Base-by-base conservation (phyloP, 2,113 vertebrate species). In the Puffinus mauretanicus region DNA sequence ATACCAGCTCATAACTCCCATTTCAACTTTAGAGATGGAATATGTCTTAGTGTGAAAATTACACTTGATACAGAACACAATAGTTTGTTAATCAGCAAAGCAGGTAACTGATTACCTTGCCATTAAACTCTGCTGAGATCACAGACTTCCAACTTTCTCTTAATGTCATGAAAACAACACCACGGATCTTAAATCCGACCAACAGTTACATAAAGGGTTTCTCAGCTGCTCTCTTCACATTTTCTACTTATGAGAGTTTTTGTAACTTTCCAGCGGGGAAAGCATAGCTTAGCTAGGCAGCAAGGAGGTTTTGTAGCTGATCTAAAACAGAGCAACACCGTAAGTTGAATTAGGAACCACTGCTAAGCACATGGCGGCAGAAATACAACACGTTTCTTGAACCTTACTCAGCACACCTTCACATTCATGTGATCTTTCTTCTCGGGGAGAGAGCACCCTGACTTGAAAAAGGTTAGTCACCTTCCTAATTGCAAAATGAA, bases 11-110 rank as follows among this genome's bases (percentile, higher is more conserved):
- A 3, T 10, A 14, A 61, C 36, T 85, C 69, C 44, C 49, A 44
- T 19, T 46, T 61, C 2, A 1, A 21, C 26, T 25, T n/a, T 0
- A 40, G 20, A 62, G 36, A 49, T 10, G 27, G 40, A 78, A 12
- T 14, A 18, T 7, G 60, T 13, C 82, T 47, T 4, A 34, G 40
- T 14, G 55, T 44, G 73, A 84, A 70, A 91, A 78, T 32, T 6
- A 75, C 70, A 40, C 34, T 36, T 27, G 65, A 29, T 12, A 60
- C 20, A 84, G 38, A 89, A 79, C 21, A 58, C 32, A 84, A 17
- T 0, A 4, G 26, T 49, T 24, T 36, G 52, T 12, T 72, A 47
- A 36, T 17, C 34, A 92, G 67, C 82, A 80, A 65, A 83, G 60
- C 73, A 75, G 52, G 34, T 30, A 58, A 52, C 55, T 19, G 17